Evolutionary conservation across 2,888 invertebrate genomes (phyloP).

Genomic region (Platerodrilus igneus): DNA sequence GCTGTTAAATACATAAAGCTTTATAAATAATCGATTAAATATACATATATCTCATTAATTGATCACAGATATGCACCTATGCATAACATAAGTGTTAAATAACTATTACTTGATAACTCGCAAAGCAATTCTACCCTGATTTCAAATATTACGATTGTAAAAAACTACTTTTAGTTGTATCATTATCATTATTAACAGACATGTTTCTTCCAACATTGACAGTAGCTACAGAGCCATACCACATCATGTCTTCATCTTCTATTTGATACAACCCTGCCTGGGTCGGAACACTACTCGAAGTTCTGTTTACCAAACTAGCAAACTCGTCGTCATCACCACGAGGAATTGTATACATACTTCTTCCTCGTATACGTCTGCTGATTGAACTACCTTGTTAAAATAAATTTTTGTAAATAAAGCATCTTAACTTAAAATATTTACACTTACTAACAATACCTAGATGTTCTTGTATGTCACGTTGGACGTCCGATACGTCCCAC

Average conservation of each 20-base stretch:
- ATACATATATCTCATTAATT: too few relatives aligned
- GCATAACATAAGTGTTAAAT: too few relatives aligned
- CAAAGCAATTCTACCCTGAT: too few relatives aligned
- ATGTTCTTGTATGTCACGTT: conserved; percentile 88
- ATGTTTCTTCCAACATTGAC: conserved; percentile 10
- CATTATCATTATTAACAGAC: conserved; percentile 2
- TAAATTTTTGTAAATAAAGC: not conserved
- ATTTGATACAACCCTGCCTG: conserved; percentile 39
- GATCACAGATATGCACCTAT: too few relatives aligned
- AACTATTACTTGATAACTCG: too few relatives aligned
- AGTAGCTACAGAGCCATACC: conserved; percentile 37
- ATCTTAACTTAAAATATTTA: conserved; percentile 6
- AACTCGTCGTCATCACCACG: conserved; percentile 63
- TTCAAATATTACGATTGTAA: conserved; percentile 5
- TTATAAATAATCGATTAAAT: too few relatives aligned
- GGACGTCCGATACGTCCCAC: conserved; percentile 97
- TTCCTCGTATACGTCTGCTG: conserved; percentile 72
- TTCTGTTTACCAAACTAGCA: conserved; percentile 37
- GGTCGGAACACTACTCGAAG: conserved; percentile 38
- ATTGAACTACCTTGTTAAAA: conserved; percentile 61
- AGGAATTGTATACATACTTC: conserved; percentile 68
- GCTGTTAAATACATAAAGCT: too few relatives aligned
- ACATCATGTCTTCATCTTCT: conserved; percentile 38
- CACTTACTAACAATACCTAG: conserved; percentile 80
- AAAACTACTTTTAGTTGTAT: conserved; percentile 2